These are phyloP conservation scores for Alosa sapidissima DNA, from an alignment of 2,797 vertebrate species.

Conservation along the genomic window DNA sequence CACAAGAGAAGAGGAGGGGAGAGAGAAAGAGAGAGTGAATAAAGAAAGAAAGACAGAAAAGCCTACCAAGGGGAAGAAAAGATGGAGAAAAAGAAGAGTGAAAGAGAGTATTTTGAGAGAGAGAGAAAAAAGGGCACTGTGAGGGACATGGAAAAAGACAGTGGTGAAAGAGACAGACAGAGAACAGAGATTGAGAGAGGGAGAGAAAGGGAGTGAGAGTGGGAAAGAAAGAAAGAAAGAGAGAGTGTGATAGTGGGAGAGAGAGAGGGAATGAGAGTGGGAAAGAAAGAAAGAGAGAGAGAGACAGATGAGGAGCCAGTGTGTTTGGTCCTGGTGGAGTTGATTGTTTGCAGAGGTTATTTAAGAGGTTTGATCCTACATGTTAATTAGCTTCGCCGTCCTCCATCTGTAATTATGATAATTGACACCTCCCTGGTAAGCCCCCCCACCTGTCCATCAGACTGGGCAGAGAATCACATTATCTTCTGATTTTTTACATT, in stretches of 20 bases:
- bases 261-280: constrained; percentile 1
- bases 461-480: background rate
- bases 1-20: constrained; percentile 60
- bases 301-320: background rate
- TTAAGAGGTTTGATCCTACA: constrained; percentile 62
- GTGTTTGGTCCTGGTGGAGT: constrained; percentile 26
- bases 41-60: background rate
- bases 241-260: background rate
- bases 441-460: background rate
- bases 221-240: no score
- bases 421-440: constrained; percentile 68
- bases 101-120: background rate
- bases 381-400: constrained; percentile 65
- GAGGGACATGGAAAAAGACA: background rate
- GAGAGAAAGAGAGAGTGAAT: constrained; percentile 50
- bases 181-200: constrained; percentile 35
- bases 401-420: constrained; percentile 64
- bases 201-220: constrained; percentile 23
- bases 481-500: background rate
- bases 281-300: constrained; percentile 31
- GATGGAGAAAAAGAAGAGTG: background rate
- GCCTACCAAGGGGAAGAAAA: background rate
- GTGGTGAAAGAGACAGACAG: background rate
- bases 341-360: constrained; percentile 64
- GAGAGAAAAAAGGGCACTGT: background rate